These are phyloP conservation scores for Troides helena DNA, from an alignment of 2,888 invertebrate species.

Conservation along the genomic window DNA sequence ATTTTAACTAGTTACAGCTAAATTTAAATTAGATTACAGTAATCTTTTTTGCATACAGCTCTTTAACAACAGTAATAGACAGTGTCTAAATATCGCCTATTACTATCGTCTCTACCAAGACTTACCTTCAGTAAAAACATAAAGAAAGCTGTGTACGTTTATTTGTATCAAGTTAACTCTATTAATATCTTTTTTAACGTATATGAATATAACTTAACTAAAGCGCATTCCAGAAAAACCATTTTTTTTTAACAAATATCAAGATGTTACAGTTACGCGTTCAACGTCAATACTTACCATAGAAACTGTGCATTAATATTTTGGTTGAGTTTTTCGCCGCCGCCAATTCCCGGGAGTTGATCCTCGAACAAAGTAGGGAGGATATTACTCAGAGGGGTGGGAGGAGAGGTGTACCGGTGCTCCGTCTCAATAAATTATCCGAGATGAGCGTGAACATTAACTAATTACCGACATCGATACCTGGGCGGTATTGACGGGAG, in stretches of 20 bases:
- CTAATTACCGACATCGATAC: conserved; percentile 76
- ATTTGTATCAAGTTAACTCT: no score
- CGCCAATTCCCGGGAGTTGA: conserved; percentile 67
- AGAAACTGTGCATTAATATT: conserved; percentile 76
- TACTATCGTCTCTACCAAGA: no score
- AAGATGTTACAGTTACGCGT: conserved; percentile 44
- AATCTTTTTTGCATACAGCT: no score
- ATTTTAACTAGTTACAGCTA: no score
- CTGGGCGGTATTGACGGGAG: conserved; percentile 43
- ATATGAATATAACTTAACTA: not conserved
- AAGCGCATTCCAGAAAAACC: not conserved
- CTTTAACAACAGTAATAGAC: no score
- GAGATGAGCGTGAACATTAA: conserved; percentile 77
- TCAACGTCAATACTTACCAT: conserved; percentile 68
- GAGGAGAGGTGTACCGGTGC: conserved; percentile 48
- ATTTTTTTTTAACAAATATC: conserved; percentile 40
- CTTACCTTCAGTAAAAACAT: no score
- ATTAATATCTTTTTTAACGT: no score
- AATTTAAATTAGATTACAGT: no score
- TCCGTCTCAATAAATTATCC: conserved; percentile 79
- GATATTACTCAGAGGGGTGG: conserved; percentile 38
- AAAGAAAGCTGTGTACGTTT: no score
- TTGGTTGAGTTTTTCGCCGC: conserved; percentile 78
- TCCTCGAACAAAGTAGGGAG: conserved; percentile 47
- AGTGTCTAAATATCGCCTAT: no score